A percentile compares a stretch with the other conserved stretches of the same genome.
phyloP scores from a whole-genome alignment of 2,797 vertebrate species.

The Malurus leucopterus region DNA sequence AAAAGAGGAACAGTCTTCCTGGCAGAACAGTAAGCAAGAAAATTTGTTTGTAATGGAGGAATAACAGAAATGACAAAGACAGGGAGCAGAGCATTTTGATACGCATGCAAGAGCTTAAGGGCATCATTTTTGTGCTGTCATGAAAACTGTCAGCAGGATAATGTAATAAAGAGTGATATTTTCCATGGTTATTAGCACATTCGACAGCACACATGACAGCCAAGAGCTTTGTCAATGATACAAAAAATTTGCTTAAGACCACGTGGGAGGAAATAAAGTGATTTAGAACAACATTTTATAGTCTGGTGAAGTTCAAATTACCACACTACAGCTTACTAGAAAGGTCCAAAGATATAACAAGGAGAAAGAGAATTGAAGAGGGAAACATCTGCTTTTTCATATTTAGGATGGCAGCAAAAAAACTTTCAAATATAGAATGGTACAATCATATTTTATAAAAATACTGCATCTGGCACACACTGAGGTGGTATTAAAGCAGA shows the following conservation, averaged over 20 bases:
- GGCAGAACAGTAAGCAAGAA: not conserved
- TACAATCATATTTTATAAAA: not conserved
- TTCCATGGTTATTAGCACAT: not conserved
- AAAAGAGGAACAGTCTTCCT: not conserved
- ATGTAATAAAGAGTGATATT: not conserved
- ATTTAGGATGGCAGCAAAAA: not conserved
- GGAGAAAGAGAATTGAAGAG: not conserved
- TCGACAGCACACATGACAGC: not conserved
- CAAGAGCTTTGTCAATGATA: not conserved
- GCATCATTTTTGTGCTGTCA: not conserved
- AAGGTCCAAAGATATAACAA: not conserved
- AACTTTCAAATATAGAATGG: not conserved
- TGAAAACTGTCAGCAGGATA: not conserved
- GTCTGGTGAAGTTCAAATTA: not conserved
- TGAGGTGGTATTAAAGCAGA: not conserved
- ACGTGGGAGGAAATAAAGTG: not conserved
- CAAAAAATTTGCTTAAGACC: not conserved
- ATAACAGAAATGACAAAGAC: not conserved
- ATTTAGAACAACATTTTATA: not conserved
- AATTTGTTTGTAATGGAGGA: not conserved
- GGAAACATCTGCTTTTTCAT: not conserved
- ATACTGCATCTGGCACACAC: not conserved
- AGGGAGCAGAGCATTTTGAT: not conserved
- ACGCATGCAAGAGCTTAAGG: not conserved
- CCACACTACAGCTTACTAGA: not conserved